Conservation (phyloP, 2,888 invertebrate species). For the Aphrophora alni region DNA sequence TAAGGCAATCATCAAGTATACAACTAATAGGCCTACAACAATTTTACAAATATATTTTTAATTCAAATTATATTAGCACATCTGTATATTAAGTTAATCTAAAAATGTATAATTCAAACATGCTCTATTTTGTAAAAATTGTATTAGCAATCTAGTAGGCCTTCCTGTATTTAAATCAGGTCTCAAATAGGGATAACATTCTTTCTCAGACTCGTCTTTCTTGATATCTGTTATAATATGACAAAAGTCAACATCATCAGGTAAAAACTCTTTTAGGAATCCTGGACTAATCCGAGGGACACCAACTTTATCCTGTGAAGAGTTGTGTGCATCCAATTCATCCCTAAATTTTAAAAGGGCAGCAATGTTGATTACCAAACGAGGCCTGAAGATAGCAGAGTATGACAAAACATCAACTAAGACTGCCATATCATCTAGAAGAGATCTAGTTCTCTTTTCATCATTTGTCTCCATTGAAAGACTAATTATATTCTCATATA, state of each 20-base stretch:
- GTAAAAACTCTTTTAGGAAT: not conserved
- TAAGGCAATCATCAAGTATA: too few relatives aligned
- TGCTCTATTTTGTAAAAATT: not conserved
- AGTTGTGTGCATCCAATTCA: not conserved
- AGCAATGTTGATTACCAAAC: not conserved
- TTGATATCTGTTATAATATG: not conserved
- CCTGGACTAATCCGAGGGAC: not conserved
- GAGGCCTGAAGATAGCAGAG: not conserved
- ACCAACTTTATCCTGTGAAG: not conserved
- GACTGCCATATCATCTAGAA: not conserved
- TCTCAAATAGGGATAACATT: not conserved
- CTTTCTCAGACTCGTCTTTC: not conserved
- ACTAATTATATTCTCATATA: constrained; percentile 61
- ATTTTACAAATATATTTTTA: too few relatives aligned
- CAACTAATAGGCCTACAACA: too few relatives aligned
- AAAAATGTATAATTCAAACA: too few relatives aligned
- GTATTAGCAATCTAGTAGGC: not conserved
- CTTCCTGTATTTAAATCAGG: not conserved
- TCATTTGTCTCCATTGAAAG: not conserved
- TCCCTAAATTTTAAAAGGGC: not conserved
- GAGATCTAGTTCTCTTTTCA: not conserved
- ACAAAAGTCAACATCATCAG: not conserved
- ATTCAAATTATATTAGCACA: too few relatives aligned
- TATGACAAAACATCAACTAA: not conserved
- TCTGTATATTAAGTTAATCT: too few relatives aligned